Conservation (phyloP, 2,113 vertebrate species). For the Rutilus rutilus region DNA sequence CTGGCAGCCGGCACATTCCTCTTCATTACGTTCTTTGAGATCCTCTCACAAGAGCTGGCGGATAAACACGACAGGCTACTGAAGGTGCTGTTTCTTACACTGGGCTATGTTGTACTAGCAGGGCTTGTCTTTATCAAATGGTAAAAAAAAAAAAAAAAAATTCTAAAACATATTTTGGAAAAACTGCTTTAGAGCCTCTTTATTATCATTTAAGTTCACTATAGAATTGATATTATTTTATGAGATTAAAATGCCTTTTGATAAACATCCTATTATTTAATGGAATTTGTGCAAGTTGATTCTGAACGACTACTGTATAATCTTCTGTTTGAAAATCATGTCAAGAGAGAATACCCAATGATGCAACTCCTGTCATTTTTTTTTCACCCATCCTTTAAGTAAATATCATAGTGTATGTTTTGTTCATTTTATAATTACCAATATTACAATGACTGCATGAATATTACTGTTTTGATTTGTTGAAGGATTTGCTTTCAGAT, state of each 20-base stretch:
- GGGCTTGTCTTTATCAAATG: slow-evolving; percentile 86
- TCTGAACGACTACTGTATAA: no score
- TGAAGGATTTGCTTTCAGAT: background rate
- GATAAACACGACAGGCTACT: slow-evolving; percentile 85
- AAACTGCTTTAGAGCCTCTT: no score
- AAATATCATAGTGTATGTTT: background rate
- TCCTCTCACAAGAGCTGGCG: slow-evolving; percentile 88
- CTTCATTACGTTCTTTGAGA: slow-evolving; percentile 92
- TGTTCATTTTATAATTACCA: background rate
- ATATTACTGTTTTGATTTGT: background rate
- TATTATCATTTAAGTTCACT: no score
- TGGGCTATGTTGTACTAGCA: slow-evolving; percentile 84
- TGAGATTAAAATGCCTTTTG: no score
- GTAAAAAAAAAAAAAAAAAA: slow-evolving; percentile 69
- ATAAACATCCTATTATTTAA: no score
- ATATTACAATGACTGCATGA: background rate
- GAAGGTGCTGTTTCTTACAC: slow-evolving; percentile 89
- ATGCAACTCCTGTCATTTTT: background rate
- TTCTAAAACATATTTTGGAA: no score
- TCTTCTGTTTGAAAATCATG: no score
- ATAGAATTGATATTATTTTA: no score
- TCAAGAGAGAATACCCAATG: background rate
- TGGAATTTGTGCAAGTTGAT: no score
- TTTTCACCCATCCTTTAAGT: no score
- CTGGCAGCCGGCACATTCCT: slow-evolving; percentile 88